Evolutionary conservation across 1,140 invertebrate species (phyloP).

Genomic region (Oreohelix idahoensis): DNA sequence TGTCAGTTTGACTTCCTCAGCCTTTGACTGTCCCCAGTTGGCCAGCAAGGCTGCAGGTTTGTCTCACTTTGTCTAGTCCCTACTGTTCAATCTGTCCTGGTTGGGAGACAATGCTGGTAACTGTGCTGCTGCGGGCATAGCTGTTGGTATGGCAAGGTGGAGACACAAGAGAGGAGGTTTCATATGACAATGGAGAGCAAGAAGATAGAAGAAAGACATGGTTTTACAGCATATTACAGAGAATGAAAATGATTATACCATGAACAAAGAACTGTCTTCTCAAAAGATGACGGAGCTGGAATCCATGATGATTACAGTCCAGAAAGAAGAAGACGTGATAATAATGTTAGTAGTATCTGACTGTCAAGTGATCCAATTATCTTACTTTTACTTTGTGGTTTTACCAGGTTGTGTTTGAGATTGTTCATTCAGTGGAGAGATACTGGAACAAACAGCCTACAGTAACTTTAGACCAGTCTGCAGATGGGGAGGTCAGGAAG

Average conservation of each 20-base stretch:
- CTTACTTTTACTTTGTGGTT: background rate
- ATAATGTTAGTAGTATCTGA: too few relatives aligned
- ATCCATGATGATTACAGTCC: too few relatives aligned
- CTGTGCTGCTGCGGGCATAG: too few relatives aligned
- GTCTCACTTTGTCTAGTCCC: too few relatives aligned
- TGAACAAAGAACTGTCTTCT: too few relatives aligned
- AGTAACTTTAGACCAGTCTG: background rate
- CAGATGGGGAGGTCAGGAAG: too few relatives aligned
- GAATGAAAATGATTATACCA: background rate
- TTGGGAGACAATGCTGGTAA: background rate
- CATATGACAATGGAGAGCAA: background rate
- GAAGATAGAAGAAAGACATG: background rate
- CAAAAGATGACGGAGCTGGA: too few relatives aligned
- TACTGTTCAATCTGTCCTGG: background rate
- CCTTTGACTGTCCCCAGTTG: too few relatives aligned
- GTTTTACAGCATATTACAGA: background rate
- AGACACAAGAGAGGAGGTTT: background rate
- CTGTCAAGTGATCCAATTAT: too few relatives aligned
- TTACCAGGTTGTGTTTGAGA: constrained; percentile 80
- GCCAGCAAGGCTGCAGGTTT: too few relatives aligned
- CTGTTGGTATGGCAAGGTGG: background rate
- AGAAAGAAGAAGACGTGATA: too few relatives aligned
- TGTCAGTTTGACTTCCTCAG: too few relatives aligned
- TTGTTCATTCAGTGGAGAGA: constrained; percentile 83
- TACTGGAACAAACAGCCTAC: constrained; percentile 21